phyloP scores from a whole-genome alignment of 2,113 vertebrate genomes.

The Megaptera novaeangliae region DNA sequence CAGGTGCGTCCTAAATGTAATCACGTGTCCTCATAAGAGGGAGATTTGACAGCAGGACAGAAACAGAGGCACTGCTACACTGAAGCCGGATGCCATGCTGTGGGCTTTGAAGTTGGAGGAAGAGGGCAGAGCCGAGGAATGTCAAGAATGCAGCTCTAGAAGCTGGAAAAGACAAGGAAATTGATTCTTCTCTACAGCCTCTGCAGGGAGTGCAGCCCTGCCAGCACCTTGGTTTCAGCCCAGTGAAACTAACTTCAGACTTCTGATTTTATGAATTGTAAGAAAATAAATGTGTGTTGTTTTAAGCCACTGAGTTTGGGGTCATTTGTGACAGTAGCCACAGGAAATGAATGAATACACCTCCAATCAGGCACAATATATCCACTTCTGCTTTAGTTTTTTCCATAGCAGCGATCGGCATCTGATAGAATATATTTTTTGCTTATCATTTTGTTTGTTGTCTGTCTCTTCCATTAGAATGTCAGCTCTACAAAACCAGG shows the following conservation, averaged over 20 bases:
- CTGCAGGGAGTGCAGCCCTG: not conserved
- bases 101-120: not conserved
- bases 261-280: not conserved
- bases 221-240: not conserved
- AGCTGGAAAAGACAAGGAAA: not conserved
- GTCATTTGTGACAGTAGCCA: not conserved
- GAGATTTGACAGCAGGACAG: not conserved
- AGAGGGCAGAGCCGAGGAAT: not conserved
- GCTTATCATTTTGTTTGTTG: not conserved
- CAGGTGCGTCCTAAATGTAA: not conserved
- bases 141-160: not conserved
- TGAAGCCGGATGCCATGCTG: rapidly evolving
- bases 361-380: too few species aligned
- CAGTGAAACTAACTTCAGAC: not conserved
- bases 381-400: not conserved
- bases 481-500: not conserved
- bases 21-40: not conserved
- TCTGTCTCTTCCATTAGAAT: not conserved
- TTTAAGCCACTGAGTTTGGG: not conserved
- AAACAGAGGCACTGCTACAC: not conserved
- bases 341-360: not conserved
- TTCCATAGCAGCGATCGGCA: not conserved
- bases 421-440: not conserved
- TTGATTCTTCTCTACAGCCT: not conserved
- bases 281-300: not conserved